Base-by-base conservation (phyloP, 2,888 invertebrate species). In the Melanchra persicariae region DNA sequence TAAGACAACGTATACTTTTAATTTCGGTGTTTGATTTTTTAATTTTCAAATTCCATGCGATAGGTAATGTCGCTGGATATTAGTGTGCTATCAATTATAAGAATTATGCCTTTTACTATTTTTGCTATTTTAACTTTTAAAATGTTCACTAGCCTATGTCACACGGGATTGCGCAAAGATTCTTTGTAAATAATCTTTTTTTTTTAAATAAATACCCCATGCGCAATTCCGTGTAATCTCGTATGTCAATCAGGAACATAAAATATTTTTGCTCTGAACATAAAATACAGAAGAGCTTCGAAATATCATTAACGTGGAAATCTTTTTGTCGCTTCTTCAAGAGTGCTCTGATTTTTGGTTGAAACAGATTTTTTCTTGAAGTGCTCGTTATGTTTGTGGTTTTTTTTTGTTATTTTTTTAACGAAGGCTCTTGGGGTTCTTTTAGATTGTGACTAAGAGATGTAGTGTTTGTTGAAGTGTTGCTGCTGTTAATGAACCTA, bases 301-400 rank as follows among this genome's bases (percentile, higher is more conserved):
- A 47, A 65, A 73, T 70, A 73, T 67, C 47, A 66, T 79, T 75
- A 73, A 57, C 49, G 73, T 64, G 12, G 5, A 62, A 59, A 43
- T 71, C n/a, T 69, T 72, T 63, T 60, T 34, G 57, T 64, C 52
- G 24, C 17, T 9, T 55, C 30, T 22, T n/a, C 17, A 45, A 58
- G 58, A n/a, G 71, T 57, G 15, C 63, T 77, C 61, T 10, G 47
- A 60, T 57, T 68, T 79, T 74, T 30, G 62, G 26, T 51, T 45
- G 47, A 54, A 37, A 47, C 37, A n/a, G 15, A 22, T 37, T 64
- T 45, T 73, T 74, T 58, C n/a, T 66, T 74, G 47, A 37, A 81
- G 78, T 55, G 77, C 17, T 67, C 81, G 52, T 81, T 81, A 79
- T 26, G n/a, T 63, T 65, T 4, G 17, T 37, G 43, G 15, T 40